Base-by-base conservation (phyloP, 2,888 invertebrate species). In the Amiota mariae region DNA sequence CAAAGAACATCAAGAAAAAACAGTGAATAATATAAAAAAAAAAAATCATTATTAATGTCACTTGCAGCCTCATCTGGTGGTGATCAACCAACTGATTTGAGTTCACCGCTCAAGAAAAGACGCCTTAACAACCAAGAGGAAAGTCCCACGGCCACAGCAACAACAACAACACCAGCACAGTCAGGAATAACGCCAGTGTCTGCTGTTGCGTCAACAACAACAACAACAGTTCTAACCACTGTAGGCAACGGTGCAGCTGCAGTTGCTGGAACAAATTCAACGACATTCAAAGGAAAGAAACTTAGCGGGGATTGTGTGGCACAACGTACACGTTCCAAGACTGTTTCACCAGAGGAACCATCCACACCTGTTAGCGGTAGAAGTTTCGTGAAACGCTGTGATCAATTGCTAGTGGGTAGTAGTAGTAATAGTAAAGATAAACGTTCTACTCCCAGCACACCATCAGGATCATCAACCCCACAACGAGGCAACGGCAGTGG, bases 271-370 rank as follows among this genome's bases (percentile, higher is more conserved):
- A 3, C 24, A 24, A 24, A 24, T 24, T 24, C 24, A 2, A 3
- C 48, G n/a, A 46, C 59, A 73, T n/a, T 48, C 56, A 71, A 36
- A 2, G 36, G 36, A 36, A 6, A 36, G 0, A 2, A 36, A 36
- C 3, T 36, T 36, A 79, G 78, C 56, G 80, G 81, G 8, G 89
- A 90, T 82, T 89, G 89, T 76, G 88, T 90, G 73, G 90, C 90
- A 57, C 86, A 87, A 72, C 82, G 90, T 75, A 89, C 90, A 61
- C 86, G 90, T 49, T 90, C 90, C 18, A 90, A 88, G 78, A 89
- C 89, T 36, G 64, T 84, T 36, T 81, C 85, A 51, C 85, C 85
- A 13, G 84, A 85, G 68, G 82, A 83, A 75, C 80, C 85, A 6
- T 6, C 36, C 1, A 24, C 24, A 36, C 84, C 82, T 76, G 82